Conservation (phyloP, 1,140 invertebrate genomes). For the Aradophagus sp. region DNA sequence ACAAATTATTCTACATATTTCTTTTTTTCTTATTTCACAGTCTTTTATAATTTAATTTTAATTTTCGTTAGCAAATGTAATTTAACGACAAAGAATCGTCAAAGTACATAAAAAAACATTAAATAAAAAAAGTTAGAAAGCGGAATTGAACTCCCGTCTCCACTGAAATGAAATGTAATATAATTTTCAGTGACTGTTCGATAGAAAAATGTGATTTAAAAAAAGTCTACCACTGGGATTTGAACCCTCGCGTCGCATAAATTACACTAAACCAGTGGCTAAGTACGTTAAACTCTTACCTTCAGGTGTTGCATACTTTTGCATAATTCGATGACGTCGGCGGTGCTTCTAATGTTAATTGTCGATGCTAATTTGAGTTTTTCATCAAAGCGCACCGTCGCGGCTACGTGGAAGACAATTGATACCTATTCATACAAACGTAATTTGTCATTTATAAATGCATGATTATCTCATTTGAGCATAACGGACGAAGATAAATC, state of each 20-base stretch:
- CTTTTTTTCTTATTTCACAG: too few relatives aligned
- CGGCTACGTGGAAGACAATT: conserved; percentile 80
- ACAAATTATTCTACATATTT: neutral
- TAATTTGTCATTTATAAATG: neutral
- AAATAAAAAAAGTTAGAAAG: too few relatives aligned
- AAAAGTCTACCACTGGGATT: too few relatives aligned
- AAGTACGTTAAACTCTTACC: too few relatives aligned
- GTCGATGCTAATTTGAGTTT: conserved; percentile 77
- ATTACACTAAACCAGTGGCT: too few relatives aligned
- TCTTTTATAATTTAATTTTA: too few relatives aligned
- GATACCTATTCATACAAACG: conserved; percentile 64
- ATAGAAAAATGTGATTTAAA: too few relatives aligned
- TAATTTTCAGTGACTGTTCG: too few relatives aligned
- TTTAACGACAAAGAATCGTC: neutral
- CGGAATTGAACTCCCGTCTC: too few relatives aligned
- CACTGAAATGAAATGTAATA: too few relatives aligned
- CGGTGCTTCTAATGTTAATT: conserved; percentile 81
- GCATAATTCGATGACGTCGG: conserved; percentile 74
- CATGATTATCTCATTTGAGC: neutral
- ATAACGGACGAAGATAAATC: too few relatives aligned
- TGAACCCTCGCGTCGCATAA: too few relatives aligned
- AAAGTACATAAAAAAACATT: neutral
- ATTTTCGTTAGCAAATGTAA: neutral
- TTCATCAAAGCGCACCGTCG: conserved; percentile 81
- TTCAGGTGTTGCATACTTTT: conserved; percentile 74